These are phyloP conservation scores for Folsomia manolachei DNA, from an alignment of 2,888 invertebrate species.

Conservation along the genomic window DNA sequence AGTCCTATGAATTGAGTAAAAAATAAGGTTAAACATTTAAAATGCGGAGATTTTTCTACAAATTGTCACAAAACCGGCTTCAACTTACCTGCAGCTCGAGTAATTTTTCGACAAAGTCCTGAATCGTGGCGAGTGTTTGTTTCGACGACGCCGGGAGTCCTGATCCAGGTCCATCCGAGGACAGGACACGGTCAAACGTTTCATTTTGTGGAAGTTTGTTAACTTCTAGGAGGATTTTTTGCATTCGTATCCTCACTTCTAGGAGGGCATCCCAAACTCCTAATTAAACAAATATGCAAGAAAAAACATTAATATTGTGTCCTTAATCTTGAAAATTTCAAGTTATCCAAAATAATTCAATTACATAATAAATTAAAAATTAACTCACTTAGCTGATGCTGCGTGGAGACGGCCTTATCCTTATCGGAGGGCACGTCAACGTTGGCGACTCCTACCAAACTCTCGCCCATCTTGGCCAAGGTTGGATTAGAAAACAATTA, in stretches of 20 bases:
- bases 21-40: not conserved
- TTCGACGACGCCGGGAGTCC: slow-evolving; percentile 2
- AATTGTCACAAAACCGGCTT: too few species aligned
- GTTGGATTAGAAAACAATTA: too few species aligned
- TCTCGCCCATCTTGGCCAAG: not conserved
- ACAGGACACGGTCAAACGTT: slow-evolving; percentile 55
- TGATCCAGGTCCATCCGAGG: not conserved
- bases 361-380: slow-evolving; percentile 6
- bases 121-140: slow-evolving; percentile 54
- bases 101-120: slow-evolving; percentile 61
- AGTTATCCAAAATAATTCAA: slow-evolving; percentile 4
- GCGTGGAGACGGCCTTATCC: slow-evolving; percentile 54
- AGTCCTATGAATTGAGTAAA: slow-evolving; percentile 23
- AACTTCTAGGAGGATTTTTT: slow-evolving; percentile 71
- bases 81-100: slow-evolving; percentile 59
- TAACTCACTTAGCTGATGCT: slow-evolving; percentile 51
- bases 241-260: slow-evolving; percentile 82
- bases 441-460: not conserved
- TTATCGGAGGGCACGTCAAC: slow-evolving; percentile 52
- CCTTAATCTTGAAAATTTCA: too few species aligned
- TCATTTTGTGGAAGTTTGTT: slow-evolving; percentile 75
- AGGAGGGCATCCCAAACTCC: slow-evolving; percentile 74
- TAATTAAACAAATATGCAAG: slow-evolving; percentile 19
- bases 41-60: too few species aligned
- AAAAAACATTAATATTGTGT: not conserved